Conservation (phyloP, 2,113 vertebrate species). For the Microcebus tavaratra region DNA sequence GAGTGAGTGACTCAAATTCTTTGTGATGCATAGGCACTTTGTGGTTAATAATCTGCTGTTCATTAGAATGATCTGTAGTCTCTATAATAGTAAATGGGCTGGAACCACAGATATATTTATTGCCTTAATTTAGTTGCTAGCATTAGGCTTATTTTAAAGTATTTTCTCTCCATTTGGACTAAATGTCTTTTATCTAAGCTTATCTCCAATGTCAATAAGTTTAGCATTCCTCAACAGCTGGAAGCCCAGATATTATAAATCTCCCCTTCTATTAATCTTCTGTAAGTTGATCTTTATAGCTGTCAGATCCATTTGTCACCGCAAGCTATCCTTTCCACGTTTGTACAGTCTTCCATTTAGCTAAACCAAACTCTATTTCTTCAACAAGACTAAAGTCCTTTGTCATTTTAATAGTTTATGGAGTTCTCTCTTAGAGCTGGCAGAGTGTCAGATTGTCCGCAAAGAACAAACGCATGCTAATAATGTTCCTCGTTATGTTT, state of each 20-base stretch:
- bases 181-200: slow-evolving; percentile 65
- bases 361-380: slow-evolving; percentile 53
- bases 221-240: slow-evolving; percentile 57
- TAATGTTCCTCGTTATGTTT: not conserved
- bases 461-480: slow-evolving; percentile 27
- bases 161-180: slow-evolving; percentile 63
- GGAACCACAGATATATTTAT: slow-evolving; percentile 67
- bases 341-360: slow-evolving; percentile 52
- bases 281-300: slow-evolving; percentile 59
- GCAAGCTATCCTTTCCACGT: slow-evolving; percentile 42
- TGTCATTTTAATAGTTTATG: slow-evolving; percentile 64
- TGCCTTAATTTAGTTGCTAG: slow-evolving; percentile 67
- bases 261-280: slow-evolving; percentile 50
- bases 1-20: not conserved
- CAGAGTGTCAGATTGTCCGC: slow-evolving; percentile 1
- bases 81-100: slow-evolving; percentile 61
- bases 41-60: slow-evolving; percentile 59
- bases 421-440: not conserved
- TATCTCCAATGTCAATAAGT: slow-evolving; percentile 64
- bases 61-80: slow-evolving; percentile 59
- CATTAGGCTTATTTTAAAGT: slow-evolving; percentile 66
- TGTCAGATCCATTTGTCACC: not conserved
- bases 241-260: slow-evolving; percentile 55
- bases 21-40: slow-evolving; percentile 48
- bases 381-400: slow-evolving; percentile 52